Base-by-base conservation (phyloP, 2,113 vertebrate genomes). In the Heteronetta atricapilla region DNA sequence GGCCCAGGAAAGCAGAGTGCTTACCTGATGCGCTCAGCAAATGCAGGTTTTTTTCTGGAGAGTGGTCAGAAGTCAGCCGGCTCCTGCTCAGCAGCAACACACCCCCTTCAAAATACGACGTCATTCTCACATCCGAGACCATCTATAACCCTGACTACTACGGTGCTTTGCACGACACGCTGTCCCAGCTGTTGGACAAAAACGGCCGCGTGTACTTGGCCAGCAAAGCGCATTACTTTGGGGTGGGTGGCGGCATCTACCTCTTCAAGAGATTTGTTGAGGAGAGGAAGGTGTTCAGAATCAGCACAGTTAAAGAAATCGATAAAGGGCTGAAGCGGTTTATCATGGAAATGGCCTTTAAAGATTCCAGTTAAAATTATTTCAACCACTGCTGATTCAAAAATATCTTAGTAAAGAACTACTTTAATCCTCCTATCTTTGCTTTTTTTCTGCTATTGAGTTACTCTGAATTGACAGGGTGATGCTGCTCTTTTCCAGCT, bases 171-270 rank as follows among this genome's bases (percentile, higher is more conserved):
- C 99, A 99, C 3, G 93, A 98, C 20, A 97, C 98, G 1, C 97
- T 99, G 70, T 95, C 97, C 68, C 95, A 92, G 55, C 97, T 99
- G 75, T 94, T 99, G 67, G 95, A 95, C 25, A 96, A 94, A 64
- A 95, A 97, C 1, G 99, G 99, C 14, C 62, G 29, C 4, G 98
- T 99, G 60, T 99, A 99, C 95, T 95, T 99, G 69, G 99, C 99
- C 91, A 99, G 98, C 95, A 99, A 99, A 97, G 97, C 98, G 15
- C 98, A 99, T 97, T 99, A 99, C 96, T 99, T 99, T 97, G 99
- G 99, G 42, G 99, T 99, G 11, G 99, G 99, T 1, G 99, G 99
- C 31, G 99, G 99, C 8, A 85, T 98, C 53, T 97, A 98, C 94
- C 98, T 99, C 82, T 99, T 99, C 95, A 97, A 99, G 96, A 97